A percentile compares a stretch with the other conserved stretches of the same genome.
phyloP scores from a whole-genome alignment of 2,888 invertebrate species.

The Athalia circularis region DNA sequence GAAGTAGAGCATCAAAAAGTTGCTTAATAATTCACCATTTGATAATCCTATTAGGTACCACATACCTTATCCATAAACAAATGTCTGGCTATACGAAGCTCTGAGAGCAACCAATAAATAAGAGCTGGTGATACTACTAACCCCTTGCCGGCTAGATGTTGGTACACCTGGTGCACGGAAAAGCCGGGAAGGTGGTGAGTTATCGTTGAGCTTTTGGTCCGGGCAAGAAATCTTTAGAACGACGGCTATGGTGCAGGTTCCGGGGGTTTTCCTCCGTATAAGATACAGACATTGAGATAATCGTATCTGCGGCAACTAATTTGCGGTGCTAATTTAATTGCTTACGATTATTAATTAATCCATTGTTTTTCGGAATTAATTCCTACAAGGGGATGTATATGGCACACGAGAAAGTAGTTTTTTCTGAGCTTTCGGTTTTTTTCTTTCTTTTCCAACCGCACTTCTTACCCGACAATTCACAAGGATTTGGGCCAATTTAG shows the following conservation, averaged over 20 bases:
- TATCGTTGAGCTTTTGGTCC: conserved; percentile 34
- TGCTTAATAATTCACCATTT: too few relatives aligned
- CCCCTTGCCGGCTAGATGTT: conserved; percentile 28
- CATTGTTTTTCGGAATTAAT: conserved; percentile 6
- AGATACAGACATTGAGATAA: conserved; percentile 17
- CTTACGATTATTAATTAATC: neutral
- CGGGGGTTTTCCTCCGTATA: neutral
- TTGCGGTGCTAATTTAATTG: conserved; percentile 30
- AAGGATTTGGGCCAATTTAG: too few relatives aligned
- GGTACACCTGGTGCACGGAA: conserved; percentile 39
- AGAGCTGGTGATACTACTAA: conserved; percentile 32
- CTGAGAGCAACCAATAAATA: conserved; percentile 40
- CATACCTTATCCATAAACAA: neutral
- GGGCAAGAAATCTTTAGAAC: conserved; percentile 40
- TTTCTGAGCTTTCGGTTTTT: neutral
- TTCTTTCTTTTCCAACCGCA: too few relatives aligned
- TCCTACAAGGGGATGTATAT: neutral
- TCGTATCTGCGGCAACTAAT: conserved; percentile 33
- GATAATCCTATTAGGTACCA: too few relatives aligned
- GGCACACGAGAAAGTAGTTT: neutral
- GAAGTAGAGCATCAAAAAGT: too few relatives aligned
- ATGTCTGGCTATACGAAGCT: conserved; percentile 10
- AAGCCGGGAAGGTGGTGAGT: conserved; percentile 34
- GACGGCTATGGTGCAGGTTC: neutral
- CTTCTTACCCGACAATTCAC: too few relatives aligned